Conservation (phyloP, 37 sponge, comb jelly and placozoan species). For the Amphimedon queenslandica region DNA sequence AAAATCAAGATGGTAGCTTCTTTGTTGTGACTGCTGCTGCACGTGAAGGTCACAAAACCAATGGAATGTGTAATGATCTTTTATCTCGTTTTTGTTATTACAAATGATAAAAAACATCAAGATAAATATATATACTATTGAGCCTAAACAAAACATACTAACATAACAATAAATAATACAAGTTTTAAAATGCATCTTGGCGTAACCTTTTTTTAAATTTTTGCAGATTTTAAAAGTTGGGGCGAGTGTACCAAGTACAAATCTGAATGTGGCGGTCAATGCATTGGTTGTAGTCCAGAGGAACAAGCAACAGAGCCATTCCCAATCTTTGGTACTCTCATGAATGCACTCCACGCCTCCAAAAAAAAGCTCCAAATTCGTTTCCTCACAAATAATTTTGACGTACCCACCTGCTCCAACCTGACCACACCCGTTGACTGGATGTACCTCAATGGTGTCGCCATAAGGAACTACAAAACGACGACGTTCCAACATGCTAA, state of each 20-base stretch:
- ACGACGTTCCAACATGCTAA: conserved; percentile 87
- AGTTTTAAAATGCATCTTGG: too few relatives aligned
- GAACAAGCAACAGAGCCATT: conserved; percentile 63
- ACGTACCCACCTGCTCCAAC: conserved; percentile 40
- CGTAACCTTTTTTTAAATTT: neutral
- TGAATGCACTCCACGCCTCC: conserved; percentile 64
- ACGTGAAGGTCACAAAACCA: too few relatives aligned
- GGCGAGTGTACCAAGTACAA: conserved; percentile 60
- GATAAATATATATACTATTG: neutral
- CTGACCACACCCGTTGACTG: conserved; percentile 76
- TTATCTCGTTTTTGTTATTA: neutral
- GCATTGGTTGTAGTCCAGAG: conserved; percentile 59
- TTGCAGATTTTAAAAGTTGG: conserved; percentile 78
- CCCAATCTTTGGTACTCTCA: conserved; percentile 78
- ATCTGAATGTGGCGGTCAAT: conserved; percentile 20
- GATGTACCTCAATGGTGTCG: conserved; percentile 64
- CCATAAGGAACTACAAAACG: conserved; percentile 53
- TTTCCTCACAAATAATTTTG: conserved; percentile 71
- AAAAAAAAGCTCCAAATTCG: conserved; percentile 35
- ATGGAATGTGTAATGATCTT: too few relatives aligned
- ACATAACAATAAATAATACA: neutral
- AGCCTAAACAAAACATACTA: too few relatives aligned
- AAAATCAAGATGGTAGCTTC: too few relatives aligned
- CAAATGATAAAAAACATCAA: neutral
- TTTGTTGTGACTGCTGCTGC: too few relatives aligned